phyloP scores from a whole-genome alignment of 2,888 invertebrate species.

The Ecdyonurus torrentis region DNA sequence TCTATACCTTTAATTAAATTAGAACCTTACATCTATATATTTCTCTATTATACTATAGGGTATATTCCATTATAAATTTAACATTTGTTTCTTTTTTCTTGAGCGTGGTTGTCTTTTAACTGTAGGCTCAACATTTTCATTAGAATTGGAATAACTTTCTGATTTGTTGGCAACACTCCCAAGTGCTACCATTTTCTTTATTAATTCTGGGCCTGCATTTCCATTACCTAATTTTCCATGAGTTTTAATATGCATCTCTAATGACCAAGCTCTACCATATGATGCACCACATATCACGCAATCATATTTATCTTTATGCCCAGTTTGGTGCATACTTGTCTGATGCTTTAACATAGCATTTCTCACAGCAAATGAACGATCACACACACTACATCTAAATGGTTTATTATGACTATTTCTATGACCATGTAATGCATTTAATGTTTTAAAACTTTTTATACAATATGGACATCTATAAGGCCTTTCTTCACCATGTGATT shows the following conservation, averaged over 20 bases:
- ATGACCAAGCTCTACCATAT: background rate
- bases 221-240: background rate
- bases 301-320: background rate
- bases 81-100: background rate
- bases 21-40: no score
- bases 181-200: background rate
- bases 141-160: no score
- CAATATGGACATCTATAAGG: background rate
- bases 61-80: background rate
- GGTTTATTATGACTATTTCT: background rate
- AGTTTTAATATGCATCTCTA: background rate
- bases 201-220: background rate
- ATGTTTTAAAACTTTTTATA: background rate
- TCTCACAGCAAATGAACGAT: background rate
- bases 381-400: background rate
- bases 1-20: no score
- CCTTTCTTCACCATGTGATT: background rate
- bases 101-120: background rate
- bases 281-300: background rate
- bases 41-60: no score
- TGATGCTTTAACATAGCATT: background rate
- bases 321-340: background rate
- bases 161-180: no score
- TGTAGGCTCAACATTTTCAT: no score
- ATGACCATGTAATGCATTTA: background rate